Conservation (phyloP, 2,797 vertebrate species). For the Ctenochaetus hawaiiensis region DNA sequence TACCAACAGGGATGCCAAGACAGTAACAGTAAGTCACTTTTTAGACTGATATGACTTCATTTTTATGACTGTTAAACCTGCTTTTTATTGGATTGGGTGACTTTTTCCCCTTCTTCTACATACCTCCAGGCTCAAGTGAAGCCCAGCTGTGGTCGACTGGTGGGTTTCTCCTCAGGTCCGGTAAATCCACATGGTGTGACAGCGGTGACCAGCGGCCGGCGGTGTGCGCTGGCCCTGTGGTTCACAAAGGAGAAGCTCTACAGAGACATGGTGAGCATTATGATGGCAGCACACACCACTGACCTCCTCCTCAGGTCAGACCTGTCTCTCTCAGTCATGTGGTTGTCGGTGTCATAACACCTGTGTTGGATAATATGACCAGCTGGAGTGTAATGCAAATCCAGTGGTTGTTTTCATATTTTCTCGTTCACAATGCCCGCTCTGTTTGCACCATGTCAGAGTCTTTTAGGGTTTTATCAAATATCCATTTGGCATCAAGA, state of each 20-base stretch:
- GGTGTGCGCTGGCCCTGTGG: constrained; percentile 94
- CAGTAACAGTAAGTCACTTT: constrained; percentile 88
- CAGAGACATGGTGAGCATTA: constrained; percentile 91
- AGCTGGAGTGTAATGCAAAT: constrained; percentile 72
- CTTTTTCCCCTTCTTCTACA: not conserved
- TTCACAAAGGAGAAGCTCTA: constrained; percentile 92
- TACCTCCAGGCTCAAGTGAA: constrained; percentile 88
- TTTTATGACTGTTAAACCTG: not conserved
- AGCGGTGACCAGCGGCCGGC: constrained; percentile 89
- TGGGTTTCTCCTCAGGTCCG: constrained; percentile 93
- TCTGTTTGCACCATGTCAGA: constrained; percentile 5
- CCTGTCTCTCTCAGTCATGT: constrained; percentile 16
- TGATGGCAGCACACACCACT: not conserved
- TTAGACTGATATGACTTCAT: not conserved
- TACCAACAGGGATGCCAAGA: constrained; percentile 91
- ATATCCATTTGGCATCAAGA: not conserved
- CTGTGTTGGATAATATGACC: constrained; percentile 34
- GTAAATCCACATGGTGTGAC: constrained; percentile 95
- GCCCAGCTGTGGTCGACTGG: constrained; percentile 93
- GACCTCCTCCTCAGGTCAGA: constrained; percentile 9
- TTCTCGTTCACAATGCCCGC: constrained; percentile 25
- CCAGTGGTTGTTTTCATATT: constrained; percentile 46
- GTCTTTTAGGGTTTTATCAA: constrained; percentile 8
- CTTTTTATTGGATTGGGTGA: not conserved
- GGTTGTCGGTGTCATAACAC: constrained; percentile 44